These are phyloP conservation scores for Polyommatus iphigenia DNA, from an alignment of 2,888 invertebrate species.

Conservation along the genomic window DNA sequence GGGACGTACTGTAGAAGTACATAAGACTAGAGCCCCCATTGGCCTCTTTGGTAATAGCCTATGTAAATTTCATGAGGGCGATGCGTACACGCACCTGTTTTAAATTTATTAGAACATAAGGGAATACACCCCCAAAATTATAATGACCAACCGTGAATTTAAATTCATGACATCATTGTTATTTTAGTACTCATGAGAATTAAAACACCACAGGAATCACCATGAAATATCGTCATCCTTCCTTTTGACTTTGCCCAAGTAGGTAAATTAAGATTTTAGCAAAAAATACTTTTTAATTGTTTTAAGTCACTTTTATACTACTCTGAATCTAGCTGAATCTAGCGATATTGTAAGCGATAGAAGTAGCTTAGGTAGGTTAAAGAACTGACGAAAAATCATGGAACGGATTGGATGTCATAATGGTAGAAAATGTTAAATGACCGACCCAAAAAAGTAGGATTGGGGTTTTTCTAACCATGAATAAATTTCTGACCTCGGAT, in stretches of 20 bases:
- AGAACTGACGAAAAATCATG: background rate
- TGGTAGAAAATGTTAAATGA: background rate
- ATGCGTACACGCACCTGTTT: constrained; percentile 20
- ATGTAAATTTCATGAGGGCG: constrained; percentile 13
- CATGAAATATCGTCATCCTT: background rate
- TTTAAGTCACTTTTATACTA: background rate
- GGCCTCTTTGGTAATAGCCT: background rate
- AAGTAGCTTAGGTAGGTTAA: background rate
- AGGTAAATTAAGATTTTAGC: background rate
- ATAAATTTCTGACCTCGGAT: constrained; percentile 24
- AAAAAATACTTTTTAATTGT: background rate
- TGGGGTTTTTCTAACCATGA: background rate
- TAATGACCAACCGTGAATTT: constrained; percentile 4
- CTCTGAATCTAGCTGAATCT: too few species aligned
- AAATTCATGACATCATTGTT: constrained; percentile 22
- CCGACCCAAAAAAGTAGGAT: background rate
- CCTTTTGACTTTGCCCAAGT: background rate
- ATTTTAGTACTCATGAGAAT: background rate
- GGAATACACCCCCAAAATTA: constrained; percentile 18
- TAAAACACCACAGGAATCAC: background rate
- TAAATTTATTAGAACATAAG: constrained; percentile 18
- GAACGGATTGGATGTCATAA: background rate
- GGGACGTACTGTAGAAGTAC: background rate
- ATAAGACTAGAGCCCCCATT: background rate
- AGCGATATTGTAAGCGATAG: too few species aligned